These are phyloP conservation scores for Limosa lapponica DNA, from an alignment of 2,797 vertebrate genomes.

Conservation along the genomic window DNA sequence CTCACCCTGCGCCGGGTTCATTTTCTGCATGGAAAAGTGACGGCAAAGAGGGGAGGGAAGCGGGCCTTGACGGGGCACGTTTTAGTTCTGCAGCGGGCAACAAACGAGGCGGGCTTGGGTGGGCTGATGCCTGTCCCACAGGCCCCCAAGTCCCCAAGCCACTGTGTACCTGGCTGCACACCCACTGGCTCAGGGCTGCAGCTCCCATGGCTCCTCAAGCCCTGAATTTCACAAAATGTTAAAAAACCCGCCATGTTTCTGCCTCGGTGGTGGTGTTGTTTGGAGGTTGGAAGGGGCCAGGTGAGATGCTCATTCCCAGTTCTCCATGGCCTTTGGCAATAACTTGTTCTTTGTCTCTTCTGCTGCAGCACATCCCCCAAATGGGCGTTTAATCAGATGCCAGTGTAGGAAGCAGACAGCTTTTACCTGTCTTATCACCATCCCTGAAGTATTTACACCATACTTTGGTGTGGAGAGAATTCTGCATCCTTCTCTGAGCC, in stretches of 20 bases:
- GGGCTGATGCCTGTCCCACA: neutral
- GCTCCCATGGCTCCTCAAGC: neutral
- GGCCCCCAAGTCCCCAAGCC: fast-evolving
- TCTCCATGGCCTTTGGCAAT: neutral
- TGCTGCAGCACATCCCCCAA: neutral
- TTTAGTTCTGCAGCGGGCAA: neutral
- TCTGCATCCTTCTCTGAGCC: neutral
- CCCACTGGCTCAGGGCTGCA: neutral
- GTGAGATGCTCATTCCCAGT: neutral
- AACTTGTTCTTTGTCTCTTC: neutral
- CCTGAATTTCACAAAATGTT: neutral
- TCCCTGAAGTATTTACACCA: neutral
- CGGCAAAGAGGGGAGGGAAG: neutral
- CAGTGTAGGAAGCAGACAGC: neutral
- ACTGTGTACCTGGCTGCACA: fast-evolving
- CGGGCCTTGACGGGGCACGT: fast-evolving
- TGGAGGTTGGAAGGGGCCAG: neutral
- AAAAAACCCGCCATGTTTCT: neutral
- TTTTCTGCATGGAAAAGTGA: neutral
- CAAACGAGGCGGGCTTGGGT: neutral
- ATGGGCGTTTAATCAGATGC: neutral
- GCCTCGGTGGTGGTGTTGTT: neutral
- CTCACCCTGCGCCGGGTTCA: neutral
- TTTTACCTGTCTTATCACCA: neutral
- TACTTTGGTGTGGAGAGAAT: fast-evolving